Evolutionary conservation across 2,113 vertebrate genomes (phyloP), one percentile per base, ranked within the genome.

Genomic region (Butorides virescens): DNA sequence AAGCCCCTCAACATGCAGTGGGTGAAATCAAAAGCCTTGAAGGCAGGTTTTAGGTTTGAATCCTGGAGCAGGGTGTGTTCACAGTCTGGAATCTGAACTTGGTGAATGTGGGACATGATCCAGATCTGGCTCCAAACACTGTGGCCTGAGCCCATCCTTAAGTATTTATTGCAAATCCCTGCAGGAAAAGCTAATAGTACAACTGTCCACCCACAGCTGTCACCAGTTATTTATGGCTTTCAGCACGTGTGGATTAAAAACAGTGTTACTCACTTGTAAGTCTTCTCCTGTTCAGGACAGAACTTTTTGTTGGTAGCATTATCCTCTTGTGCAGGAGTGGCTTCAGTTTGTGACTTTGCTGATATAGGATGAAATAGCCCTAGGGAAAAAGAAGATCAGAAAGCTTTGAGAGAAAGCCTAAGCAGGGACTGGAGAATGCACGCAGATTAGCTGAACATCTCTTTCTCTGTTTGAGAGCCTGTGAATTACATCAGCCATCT

Each of bases 151-250:
- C 87, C 95, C 62, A 76, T 90, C 77, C 77, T 67, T 95, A 89
- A 95, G 90, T 67, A 83, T 95, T 95, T 91, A 88, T 77, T 95
- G 65, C 89, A 95, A 73, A 91, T 93, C 91, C 90, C 95, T 88
- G 59, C 78, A 91, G 96, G 74, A 91, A 75, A 73, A 73, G 55
- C 88, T 66, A 52, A 72, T 34, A 95, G 94, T 79, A 89, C 92
- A 95, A 78, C 86, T 90, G 91, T 91, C 94, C 87, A 82, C 89
- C 91, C 93, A 94, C 95, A 96, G 93, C 94, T 96, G 94, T 95
- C 97, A 83, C 63, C 84, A 82, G 70, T 95, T 95, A 95, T 66
- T 91, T 95, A 79, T 36, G 63, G 74, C 59, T 95, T 91, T 92
- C 67, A 70, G 95, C 93, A 90, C 18, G 3, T 93, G 92, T 81